Conservation (phyloP, 2,888 invertebrate genomes). For the Panorpa germanica region DNA sequence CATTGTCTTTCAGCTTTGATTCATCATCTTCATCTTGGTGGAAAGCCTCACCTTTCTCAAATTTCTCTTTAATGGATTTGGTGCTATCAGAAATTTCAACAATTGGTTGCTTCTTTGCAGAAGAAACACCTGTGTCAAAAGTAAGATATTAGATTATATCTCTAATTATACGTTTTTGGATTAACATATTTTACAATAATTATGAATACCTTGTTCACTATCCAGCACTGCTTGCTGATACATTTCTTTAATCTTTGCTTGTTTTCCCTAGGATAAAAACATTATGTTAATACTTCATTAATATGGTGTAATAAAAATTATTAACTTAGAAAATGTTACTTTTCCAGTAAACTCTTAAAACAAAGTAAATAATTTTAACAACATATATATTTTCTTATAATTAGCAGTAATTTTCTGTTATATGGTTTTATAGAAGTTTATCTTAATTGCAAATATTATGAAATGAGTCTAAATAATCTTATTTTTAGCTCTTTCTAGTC, state of each 20-base stretch:
- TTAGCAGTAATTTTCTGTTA: too few relatives aligned
- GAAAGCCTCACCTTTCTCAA: conserved; percentile 59
- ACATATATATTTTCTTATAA: too few relatives aligned
- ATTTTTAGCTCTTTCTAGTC: too few relatives aligned
- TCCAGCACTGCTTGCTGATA: conserved; percentile 80
- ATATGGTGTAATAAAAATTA: too few relatives aligned
- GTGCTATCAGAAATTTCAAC: conserved; percentile 34
- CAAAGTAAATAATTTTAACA: too few relatives aligned
- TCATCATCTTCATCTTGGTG: conserved; percentile 38
- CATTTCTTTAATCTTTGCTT: conserved; percentile 79
- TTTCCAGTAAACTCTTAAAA: too few relatives aligned
- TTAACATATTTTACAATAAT: background rate
- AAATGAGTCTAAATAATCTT: too few relatives aligned
- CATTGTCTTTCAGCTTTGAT: conserved; percentile 32
- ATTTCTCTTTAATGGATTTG: conserved; percentile 53
- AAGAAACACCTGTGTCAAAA: conserved; percentile 25
- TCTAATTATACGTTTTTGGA: background rate
- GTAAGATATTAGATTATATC: background rate
- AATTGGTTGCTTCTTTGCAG: conserved; percentile 29
- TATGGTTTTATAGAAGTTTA: too few relatives aligned
- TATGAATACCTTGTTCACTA: conserved; percentile 38
- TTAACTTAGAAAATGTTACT: too few relatives aligned
- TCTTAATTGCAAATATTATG: too few relatives aligned
- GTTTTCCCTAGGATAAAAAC: conserved; percentile 52
- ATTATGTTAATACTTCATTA: too few relatives aligned